Conservation (phyloP, 2,113 vertebrate species). For the Phaethornis superciliosus region DNA sequence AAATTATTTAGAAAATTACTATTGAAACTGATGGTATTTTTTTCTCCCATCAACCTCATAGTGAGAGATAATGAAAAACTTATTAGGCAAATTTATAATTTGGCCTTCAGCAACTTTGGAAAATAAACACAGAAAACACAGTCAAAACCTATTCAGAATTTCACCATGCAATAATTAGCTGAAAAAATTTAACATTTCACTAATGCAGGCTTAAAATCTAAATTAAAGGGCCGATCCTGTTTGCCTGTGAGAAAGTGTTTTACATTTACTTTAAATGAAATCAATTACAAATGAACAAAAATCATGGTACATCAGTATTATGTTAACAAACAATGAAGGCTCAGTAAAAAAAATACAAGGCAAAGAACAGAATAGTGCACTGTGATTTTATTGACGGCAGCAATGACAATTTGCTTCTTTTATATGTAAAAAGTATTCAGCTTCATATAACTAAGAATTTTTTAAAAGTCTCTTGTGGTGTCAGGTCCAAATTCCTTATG, state of each 20-base stretch:
- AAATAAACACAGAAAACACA: constrained; percentile 22
- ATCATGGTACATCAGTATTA: neutral
- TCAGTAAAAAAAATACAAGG: constrained; percentile 68
- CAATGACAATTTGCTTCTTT: constrained; percentile 67
- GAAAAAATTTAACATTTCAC: neutral
- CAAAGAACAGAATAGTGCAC: constrained; percentile 66
- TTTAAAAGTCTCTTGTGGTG: constrained; percentile 55
- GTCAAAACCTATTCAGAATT: neutral
- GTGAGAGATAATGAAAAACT: neutral
- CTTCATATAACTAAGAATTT: constrained; percentile 67
- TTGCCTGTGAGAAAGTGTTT: constrained; percentile 1
- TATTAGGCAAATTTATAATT: neutral
- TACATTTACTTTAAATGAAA: constrained; percentile 5
- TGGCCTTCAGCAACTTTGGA: constrained; percentile 41
- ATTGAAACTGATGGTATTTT: neutral
- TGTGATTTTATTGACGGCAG: constrained; percentile 71
- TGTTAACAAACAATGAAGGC: neutral
- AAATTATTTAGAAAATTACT: constrained; percentile 13
- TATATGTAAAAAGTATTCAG: constrained; percentile 72
- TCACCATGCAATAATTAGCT: neutral
- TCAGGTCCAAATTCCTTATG: constrained; percentile 51
- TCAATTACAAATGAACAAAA: constrained; percentile 18
- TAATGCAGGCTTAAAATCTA: neutral
- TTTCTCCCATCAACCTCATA: neutral
- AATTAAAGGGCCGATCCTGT: neutral